Evolutionary conservation across 2,888 invertebrate species (phyloP), one percentile per base, ranked within the genome.

Genomic region (Caenorhabditis panamensis): DNA sequence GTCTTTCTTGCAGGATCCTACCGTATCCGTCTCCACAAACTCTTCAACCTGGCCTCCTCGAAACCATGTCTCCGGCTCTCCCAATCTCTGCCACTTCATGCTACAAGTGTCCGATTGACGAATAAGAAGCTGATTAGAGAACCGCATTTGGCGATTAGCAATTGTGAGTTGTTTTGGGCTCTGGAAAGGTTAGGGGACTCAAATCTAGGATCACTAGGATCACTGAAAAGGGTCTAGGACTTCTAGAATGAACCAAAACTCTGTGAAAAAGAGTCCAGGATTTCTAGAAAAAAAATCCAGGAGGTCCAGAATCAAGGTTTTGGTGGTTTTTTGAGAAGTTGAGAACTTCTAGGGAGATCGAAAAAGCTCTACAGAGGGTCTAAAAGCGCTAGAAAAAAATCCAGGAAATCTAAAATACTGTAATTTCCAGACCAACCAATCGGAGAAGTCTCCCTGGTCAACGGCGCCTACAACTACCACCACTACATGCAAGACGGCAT

Each of bases 401-500:
- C n/a, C n/a, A n/a, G n/a, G n/a, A 18, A 26, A 24, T 24, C 22
- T 47, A 18, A 13, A 11, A 56, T 20, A 20, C 36, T 6, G 1
- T 36, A 2, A 51, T 24, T 62, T 85, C 68, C 69, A 89, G 88
- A 85, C 73, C 83, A 84, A 47, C 82, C 84, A n/a, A 67, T 83
- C 9, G 88, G 88, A 9, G 77, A 78, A 31, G 88, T 91, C 54
- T 91, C 90, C 18, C 62, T 92, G 26, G 93, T 98, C 2, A 93
- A 94, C 82, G 99, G 99, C 1, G 93, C 94, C 82, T 99, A 99
- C 91, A 93, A 94, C 20, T 99, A 99, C 92, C 95, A 96, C 91
- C 99, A 99, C 92, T 99, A 99, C 91, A 95, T 96, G 94, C 97
- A 97, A 92, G 95, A 97, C 90, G 93, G 94, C 85, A 94, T 96